Conservation (phyloP, 2,888 invertebrate species). For the Leptopterna dolabrata region DNA sequence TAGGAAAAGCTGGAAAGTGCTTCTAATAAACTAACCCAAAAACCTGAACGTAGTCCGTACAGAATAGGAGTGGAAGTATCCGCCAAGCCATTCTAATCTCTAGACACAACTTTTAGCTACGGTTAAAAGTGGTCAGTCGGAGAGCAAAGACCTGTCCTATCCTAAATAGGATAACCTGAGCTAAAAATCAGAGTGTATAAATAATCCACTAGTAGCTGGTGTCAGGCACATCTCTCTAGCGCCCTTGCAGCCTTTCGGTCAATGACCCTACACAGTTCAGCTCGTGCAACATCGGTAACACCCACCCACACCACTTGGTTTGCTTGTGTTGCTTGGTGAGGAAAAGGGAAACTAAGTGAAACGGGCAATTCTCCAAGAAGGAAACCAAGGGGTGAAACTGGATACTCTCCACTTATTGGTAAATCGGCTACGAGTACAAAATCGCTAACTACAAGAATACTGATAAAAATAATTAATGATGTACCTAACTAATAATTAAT, state of each 20-base stretch:
- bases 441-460: no score
- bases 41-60: no score
- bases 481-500: no score
- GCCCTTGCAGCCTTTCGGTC: constrained; percentile 27
- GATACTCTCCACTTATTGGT: no score
- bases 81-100: no score
- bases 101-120: background rate
- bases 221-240: constrained; percentile 18
- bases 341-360: background rate
- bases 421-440: no score
- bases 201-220: background rate
- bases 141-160: background rate
- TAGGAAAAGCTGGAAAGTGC: no score
- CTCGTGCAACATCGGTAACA: background rate
- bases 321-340: background rate
- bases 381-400: no score
- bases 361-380: background rate
- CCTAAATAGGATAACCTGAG: background rate
- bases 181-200: background rate
- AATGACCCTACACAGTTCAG: constrained; percentile 13
- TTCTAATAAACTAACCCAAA: no score
- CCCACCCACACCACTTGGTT: background rate
- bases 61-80: no score
- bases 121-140: background rate
- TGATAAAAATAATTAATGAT: no score